Percentiles rank a stretch among this genome's conserved stretches.
Evolutionary conservation across 2,797 vertebrate genomes (phyloP).

Genomic region (Capromys pilorides): DNA sequence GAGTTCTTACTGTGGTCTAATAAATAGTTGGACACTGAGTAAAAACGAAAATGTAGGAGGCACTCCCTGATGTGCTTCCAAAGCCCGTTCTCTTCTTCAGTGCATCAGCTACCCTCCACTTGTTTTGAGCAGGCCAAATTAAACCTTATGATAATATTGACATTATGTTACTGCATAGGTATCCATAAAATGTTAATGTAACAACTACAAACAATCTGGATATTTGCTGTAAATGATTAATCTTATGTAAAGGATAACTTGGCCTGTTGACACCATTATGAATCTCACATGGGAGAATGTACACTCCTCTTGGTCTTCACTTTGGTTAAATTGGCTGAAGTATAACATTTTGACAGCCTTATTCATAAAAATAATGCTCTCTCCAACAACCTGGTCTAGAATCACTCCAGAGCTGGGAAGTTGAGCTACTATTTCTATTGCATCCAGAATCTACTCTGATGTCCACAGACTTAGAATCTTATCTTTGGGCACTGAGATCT

Average conservation of each 20-base stretch:
- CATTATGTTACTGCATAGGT: constrained; percentile 85
- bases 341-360: constrained; percentile 88
- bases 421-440: constrained; percentile 83
- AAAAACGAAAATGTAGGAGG: not conserved
- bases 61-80: not conserved
- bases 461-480: constrained; percentile 78
- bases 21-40: not conserved
- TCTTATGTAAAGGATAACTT: constrained; percentile 88
- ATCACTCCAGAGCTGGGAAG: constrained; percentile 82
- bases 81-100: not conserved
- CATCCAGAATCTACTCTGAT: constrained; percentile 52
- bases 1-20: not conserved
- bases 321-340: constrained; percentile 89
- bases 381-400: constrained; percentile 85
- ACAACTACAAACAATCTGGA: constrained; percentile 82
- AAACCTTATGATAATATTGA: constrained; percentile 85
- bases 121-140: constrained; percentile 83
- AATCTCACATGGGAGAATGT: constrained; percentile 89
- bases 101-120: not conserved
- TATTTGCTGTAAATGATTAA: constrained; percentile 84
- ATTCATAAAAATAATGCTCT: constrained; percentile 84
- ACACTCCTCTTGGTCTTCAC: constrained; percentile 91
- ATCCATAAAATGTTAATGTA: constrained; percentile 84
- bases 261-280: constrained; percentile 87
- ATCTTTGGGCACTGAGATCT: not conserved